Evolutionary conservation across 2,113 vertebrate species (phyloP), one percentile per base, ranked within the genome.

Genomic region (Pedetes capensis): DNA sequence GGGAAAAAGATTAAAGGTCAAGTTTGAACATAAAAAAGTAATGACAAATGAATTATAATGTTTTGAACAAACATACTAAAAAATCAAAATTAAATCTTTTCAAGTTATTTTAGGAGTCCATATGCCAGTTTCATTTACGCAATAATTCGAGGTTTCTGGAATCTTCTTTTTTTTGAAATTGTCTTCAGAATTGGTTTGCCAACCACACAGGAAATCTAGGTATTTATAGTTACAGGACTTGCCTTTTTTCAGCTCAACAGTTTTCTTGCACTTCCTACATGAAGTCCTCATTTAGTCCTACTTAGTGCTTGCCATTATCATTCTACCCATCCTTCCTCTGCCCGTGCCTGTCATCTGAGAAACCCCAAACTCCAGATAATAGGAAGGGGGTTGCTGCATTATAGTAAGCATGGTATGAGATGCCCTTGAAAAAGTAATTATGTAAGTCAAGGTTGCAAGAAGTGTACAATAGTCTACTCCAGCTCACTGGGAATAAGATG

Each of bases 151-250:
- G 63, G 18, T 72, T 79, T 86, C n/a, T 68, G 11, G 64, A 78
- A 64, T n/a, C 32, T 37, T 87, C 18, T 78, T 68, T 80, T 72
- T 89, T 91, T 61, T n/a, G 12, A 44, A 74, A 64, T 68, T 93
- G 71, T 93, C 69, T 87, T 93, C 82, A 79, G n/a, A 87, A 83
- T 66, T 32, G 76, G 23, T 87, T 90, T 93, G 17, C 44, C 42
- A 91, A 32, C 69, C 55, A 66, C 20, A 64, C 17, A 79, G 55
- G 83, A 39, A 80, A 74, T 79, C 78, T 49, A 68, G 75, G 61
- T 71, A 53, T 74, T 74, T 75, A 59, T 51, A 61, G 89, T 75
- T 49, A 34, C 3, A 42, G 49, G 14, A 66, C 37, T 74, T 80
- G 57, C 23, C 17, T 79, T 84, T 87, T 88, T 42, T 39, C 59